These are phyloP conservation scores for Alosa alosa DNA, from an alignment of 2,113 vertebrate genomes.

Conservation along the genomic window DNA sequence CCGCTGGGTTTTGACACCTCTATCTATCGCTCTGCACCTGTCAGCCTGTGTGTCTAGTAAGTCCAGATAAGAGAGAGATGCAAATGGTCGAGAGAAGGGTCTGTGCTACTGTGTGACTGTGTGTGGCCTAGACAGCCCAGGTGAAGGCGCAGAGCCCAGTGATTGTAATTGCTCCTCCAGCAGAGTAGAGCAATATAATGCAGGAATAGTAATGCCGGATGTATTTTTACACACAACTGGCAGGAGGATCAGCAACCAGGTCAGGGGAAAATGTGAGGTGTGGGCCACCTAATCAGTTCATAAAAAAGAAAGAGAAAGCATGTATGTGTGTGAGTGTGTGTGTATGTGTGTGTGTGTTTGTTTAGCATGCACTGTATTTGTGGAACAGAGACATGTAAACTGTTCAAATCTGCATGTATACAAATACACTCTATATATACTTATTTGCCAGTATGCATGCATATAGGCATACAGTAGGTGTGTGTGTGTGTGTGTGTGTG, in stretches of 20 bases:
- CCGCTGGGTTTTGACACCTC: neutral
- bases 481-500: neutral
- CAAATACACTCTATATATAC: too few species aligned
- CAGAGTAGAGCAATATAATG: slow-evolving; percentile 29
- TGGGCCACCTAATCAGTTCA: neutral
- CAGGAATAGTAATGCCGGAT: neutral
- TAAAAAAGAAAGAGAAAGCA: neutral
- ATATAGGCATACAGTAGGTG: neutral
- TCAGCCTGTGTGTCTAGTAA: neutral
- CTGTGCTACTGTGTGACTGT: too few species aligned
- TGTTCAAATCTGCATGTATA: too few species aligned
- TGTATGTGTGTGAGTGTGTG: neutral
- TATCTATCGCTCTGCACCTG: neutral
- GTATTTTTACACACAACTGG: slow-evolving; percentile 36
- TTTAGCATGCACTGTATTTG: neutral
- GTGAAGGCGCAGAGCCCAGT: neutral
- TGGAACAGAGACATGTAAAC: too few species aligned
- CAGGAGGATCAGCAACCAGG: slow-evolving; percentile 24
- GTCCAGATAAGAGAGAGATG: neutral
- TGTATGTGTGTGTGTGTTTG: neutral
- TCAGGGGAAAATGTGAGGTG: slow-evolving; percentile 9
- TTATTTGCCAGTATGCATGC: too few species aligned
- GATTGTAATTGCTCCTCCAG: slow-evolving; percentile 28
- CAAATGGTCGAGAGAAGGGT: too few species aligned
- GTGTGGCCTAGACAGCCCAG: neutral